Base-by-base conservation (phyloP, 1,140 invertebrate genomes). In the Neodiprion pinetum region DNA sequence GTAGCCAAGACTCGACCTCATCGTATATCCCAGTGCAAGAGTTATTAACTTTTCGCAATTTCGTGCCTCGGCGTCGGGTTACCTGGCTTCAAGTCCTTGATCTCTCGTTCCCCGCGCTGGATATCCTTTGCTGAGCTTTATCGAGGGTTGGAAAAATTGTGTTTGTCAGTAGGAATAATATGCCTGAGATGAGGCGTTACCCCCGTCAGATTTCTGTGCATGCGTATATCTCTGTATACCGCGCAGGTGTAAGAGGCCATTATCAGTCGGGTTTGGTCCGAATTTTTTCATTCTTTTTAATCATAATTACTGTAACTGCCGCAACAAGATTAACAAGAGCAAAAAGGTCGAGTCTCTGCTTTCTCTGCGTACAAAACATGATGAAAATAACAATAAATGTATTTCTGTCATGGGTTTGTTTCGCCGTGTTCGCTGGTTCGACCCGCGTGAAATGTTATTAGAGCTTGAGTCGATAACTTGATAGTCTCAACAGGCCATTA, bases 31-130 rank as follows among this genome's bases (percentile, higher is more conserved):
- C 53, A 61, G 53, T 61, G 53, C 53, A 61, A 61, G 53, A 61
- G 53, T 61, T 61, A 61, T 61, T 61, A 61, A 61, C 53, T 61
- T 61, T 61, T 61, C n/a, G 53, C 53, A 61, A 61, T 61, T 61
- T 61, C 53, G 8, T 61, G 9, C 53, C 53, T 12, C n/a, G 53
- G 7, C 53, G 53, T 61, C 53, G 53, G n/a, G 53, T 61, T 61
- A 61, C 53, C 53, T 61, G 53, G 53, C n/a, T 8, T 61, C 53
- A 61, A 61, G 53, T 61, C 53, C 50, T 61, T 61, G 28, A 40
- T 40, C n/a, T 61, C 53, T 61, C 11, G 5, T 61, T 61, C 53
- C 53, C 53, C 53, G 28, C 28, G 53, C n/a, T 9, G 8, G 8
- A 14, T 61, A 7, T 61, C 53, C 53, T 61, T 12, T 61, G 53